Base-by-base conservation (phyloP, 2,888 invertebrate species). In the Xylota sylvarum region DNA sequence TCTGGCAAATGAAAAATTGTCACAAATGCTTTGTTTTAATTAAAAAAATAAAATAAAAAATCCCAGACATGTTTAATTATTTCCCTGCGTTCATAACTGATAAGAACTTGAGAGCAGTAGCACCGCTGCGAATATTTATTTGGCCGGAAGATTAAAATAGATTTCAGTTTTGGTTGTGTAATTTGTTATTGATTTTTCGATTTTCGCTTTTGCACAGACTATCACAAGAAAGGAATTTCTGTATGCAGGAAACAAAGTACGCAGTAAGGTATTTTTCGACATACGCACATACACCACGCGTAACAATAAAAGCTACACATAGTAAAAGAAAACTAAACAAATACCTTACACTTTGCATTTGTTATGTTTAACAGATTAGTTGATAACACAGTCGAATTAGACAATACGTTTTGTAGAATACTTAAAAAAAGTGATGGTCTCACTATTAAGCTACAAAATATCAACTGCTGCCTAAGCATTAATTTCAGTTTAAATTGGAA, bases 121-220 rank as follows among this genome's bases (percentile, higher is more conserved):
- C 50, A 1, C 46, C 14, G 17, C 46, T 4, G 30, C 46, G 64
- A 27, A 64, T 17, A 46, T 46, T 30, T 32, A 27, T 27, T 32
- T 32, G 10, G 40, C 40, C n/a, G 17, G 2, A 14, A 35, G 64
- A 56, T 56, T 43, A 32, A 69, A 55, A 55, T 56, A 70, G 30
- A 70, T 43, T 23, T 9, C 55, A 19, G 17, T 56, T 40, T 43
- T 43, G 56, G 56, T 56, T 55, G 30, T 32, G 4, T 56, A 40
- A 55, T 23, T 55, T 40, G 55, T 17, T 46, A 64, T 64, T 46
- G 64, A 64, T 62, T 64, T 64, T 64, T 19, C 23, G 32, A 4
- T 32, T 17, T 46, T 48, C 14, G 32, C 14, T 56, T 10, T 17
- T 17, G 6, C 10, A 32, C 43, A 43, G 14, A 43, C 40, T 40